Base-by-base conservation (phyloP, 2,888 invertebrate species). In the Zygogramma bicolorata region DNA sequence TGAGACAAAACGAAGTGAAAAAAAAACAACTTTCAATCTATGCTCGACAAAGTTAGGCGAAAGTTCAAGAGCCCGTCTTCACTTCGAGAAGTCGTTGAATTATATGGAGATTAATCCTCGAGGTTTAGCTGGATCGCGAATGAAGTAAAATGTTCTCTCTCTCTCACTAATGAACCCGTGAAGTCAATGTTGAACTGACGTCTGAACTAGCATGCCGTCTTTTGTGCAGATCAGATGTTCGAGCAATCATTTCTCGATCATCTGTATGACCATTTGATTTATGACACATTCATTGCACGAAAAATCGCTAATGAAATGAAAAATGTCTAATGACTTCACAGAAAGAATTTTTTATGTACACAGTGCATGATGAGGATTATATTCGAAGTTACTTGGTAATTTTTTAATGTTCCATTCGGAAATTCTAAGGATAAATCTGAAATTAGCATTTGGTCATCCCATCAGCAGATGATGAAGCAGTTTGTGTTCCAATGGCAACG, bases 51-150 rank as follows among this genome's bases (percentile, higher is more conserved):
- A 62, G 27, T 42, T 62, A 7, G 13, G 27, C 18, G 1, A 60
- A 27, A 59, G 65, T 70, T 34, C 34, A 22, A 31, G n/a, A 62
- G 25, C 27, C 20, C 5, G n/a, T 42, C 62, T 20, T 13, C 66
- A 29, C 53, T 25, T 1, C 38, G 20, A 1, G 38, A 63, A 29
- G 57, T 62, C 18, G 25, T 22, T 46, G 58, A 63, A 59, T 65
- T 70, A 59, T 62, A 71, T 71, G 63, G 49, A 71, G 67, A 71
- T 71, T 67, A 67, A 59, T 58, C 38, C 34, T 18, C 25, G 15
- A 42, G 53, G 29, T 38, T 29, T 18, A 65, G 66, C 38, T 61
- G 61, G 66, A 63, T 40, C 40, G 40, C 46, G 65, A 46, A 38
- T 18, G 34, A 61, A 25, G 27, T 25, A 15, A 61, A 49, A 68